These are phyloP conservation scores for Ichneumon xanthorius DNA, from an alignment of 2,888 invertebrate genomes.

Conservation along the genomic window DNA sequence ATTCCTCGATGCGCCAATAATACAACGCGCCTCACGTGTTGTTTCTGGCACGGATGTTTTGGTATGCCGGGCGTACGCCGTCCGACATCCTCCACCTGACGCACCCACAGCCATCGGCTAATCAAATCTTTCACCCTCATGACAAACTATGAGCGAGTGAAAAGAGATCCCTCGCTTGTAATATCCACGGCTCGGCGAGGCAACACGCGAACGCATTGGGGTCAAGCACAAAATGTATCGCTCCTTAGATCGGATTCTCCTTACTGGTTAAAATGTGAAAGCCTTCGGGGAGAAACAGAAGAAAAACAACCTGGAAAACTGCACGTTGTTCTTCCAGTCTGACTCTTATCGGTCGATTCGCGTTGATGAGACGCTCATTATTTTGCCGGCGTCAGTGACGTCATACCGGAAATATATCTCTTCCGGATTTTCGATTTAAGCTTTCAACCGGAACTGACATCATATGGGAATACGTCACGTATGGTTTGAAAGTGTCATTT, in stretches of 20 bases:
- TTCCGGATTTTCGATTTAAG: neutral
- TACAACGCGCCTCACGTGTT: constrained; percentile 36
- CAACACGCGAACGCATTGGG: constrained; percentile 31
- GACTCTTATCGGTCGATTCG: neutral
- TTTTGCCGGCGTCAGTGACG: neutral
- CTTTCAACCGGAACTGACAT: neutral
- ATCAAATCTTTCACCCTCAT: constrained; percentile 17
- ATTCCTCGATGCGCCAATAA: constrained; percentile 51
- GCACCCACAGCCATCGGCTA: constrained; percentile 29
- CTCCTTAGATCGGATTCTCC: constrained; percentile 24
- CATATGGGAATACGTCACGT: no score
- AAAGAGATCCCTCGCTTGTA: neutral
- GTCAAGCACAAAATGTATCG: constrained; percentile 32
- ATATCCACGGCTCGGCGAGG: neutral
- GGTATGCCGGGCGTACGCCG: neutral
- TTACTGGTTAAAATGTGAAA: constrained; percentile 15
- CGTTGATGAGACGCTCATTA: neutral
- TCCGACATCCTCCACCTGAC: constrained; percentile 4
- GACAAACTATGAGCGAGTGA: constrained; percentile 5
- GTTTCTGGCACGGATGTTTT: constrained; percentile 20
- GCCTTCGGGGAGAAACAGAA: neutral
- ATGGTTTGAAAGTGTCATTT: no score
- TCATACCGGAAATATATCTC: neutral
- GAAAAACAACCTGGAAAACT: neutral
- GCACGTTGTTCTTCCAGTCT: neutral